Evolutionary conservation across 2,113 vertebrate genomes (phyloP), one percentile per base, ranked within the genome.

Genomic region (Anarhynchus alexandrinus): DNA sequence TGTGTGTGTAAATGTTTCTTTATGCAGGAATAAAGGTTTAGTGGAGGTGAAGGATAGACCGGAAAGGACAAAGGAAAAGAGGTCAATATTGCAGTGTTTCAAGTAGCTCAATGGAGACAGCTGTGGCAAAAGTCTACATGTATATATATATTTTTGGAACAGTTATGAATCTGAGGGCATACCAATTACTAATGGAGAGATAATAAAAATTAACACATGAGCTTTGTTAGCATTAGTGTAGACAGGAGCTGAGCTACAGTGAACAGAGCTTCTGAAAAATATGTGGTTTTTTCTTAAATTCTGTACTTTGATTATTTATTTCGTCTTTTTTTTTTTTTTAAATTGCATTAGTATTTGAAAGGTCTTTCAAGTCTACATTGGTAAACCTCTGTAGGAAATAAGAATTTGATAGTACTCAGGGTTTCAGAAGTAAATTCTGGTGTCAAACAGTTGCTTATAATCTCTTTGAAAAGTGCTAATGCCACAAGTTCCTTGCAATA

Each of bases 251-350:
- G 52, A 86, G 20, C 42, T 78, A 27, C 72, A 47, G n/a, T 79
- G 47, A 67, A 71, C 3, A 40, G 21, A 59, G 13, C 17, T 91
- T 83, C 45, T 18, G 45, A 40, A 94, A 90, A 90, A 32, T 42
- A 52, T 0, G 4, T 65, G 5, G 1, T 5, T 15, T 30, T 40
- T 42, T 8, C 7, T 19, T 18, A 43, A 66, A 32, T 76, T 55
- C 26, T 64, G 6, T 72, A 15, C 38, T 72, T 59, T 4, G 8
- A 11, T 66, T 34, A 1, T 52, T 64, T 22, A 40, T 40, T 9
- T 40, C 40, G 54, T 19, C 15, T 54, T 57, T 29, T 45, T 78
- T 70, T 69, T 30, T 5, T 4, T 73, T 30, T 5, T 4, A 16
- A 74, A 17, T 74, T 62, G 13, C 8, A 8, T 61, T 83, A 32